phyloP scores from a whole-genome alignment of 2,888 invertebrate species.

The Ectropis crepuscularia region DNA sequence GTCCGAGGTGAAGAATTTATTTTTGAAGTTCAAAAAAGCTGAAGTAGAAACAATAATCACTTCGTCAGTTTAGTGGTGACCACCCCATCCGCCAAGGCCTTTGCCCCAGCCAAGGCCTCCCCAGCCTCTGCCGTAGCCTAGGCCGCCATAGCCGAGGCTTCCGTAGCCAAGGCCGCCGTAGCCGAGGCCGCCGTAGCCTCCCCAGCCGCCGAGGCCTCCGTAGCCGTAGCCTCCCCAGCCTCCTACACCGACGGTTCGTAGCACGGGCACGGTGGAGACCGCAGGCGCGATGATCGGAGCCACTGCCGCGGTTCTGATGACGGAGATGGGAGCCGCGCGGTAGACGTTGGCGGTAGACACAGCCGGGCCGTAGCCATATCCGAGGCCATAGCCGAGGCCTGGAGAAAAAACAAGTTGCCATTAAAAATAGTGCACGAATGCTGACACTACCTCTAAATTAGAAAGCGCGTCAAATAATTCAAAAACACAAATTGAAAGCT shows the following conservation, averaged over 20 bases:
- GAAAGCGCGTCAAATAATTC: too few relatives aligned
- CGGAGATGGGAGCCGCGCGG: constrained; percentile 69
- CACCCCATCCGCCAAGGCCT: constrained; percentile 36
- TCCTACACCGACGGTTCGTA: constrained; percentile 48
- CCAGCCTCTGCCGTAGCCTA: constrained; percentile 33
- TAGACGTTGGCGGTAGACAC: constrained; percentile 67
- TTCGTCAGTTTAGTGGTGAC: constrained; percentile 41
- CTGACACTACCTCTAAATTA: too few relatives aligned
- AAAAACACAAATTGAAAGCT: too few relatives aligned
- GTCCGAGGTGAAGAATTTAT: constrained; percentile 39
- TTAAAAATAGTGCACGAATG: too few relatives aligned
- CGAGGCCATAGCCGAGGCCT: constrained; percentile 39
- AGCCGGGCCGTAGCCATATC: constrained; percentile 55
- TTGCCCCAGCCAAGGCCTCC: constrained; percentile 39
- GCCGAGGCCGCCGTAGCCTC: constrained; percentile 40
- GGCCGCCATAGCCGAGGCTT: constrained; percentile 39
- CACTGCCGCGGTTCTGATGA: constrained; percentile 59
- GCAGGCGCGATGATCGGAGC: constrained; percentile 57
- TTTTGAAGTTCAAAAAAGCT: constrained; percentile 12
- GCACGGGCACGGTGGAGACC: constrained; percentile 52
- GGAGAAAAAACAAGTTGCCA: not conserved
- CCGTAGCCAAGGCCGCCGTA: constrained; percentile 41
- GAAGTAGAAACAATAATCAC: constrained; percentile 36
- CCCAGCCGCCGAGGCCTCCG: constrained; percentile 28
- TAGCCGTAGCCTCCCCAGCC: constrained; percentile 18